These are phyloP conservation scores for Dicyrtomina minuta DNA, from an alignment of 2,888 invertebrate species.

Conservation along the genomic window DNA sequence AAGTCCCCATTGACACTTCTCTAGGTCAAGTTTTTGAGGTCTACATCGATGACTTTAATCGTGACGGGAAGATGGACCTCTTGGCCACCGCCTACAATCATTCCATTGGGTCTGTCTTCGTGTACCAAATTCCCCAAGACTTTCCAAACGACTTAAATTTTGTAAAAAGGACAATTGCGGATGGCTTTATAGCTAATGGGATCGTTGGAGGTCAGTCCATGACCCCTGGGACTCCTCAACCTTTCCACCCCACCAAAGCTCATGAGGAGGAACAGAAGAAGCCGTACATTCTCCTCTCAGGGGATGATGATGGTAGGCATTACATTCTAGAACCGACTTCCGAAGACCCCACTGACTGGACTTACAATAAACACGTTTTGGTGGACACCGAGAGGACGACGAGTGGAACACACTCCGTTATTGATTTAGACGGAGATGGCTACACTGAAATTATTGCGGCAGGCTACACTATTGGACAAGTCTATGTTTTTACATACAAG, in stretches of 20 bases:
- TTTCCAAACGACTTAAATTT: conserved; percentile 43
- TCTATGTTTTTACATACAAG: conserved; percentile 53
- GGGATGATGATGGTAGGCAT: conserved; percentile 55
- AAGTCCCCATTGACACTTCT: conserved; percentile 48
- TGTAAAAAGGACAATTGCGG: conserved; percentile 48
- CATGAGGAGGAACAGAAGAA: conserved; percentile 47
- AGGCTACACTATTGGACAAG: conserved; percentile 45
- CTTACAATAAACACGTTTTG: conserved; percentile 52
- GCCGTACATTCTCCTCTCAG: conserved; percentile 54
- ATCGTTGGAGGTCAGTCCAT: conserved; percentile 53
- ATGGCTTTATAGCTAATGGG: conserved; percentile 52
- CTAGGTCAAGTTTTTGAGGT: conserved; percentile 54
- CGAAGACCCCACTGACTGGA: conserved; percentile 53
- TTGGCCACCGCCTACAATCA: conserved; percentile 53
- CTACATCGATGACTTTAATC: conserved; percentile 53
- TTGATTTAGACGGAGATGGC: conserved; percentile 55
- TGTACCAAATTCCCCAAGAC: conserved; percentile 53
- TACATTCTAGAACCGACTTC: conserved; percentile 53
- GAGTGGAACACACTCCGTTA: conserved; percentile 50
- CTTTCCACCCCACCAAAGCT: conserved; percentile 53
- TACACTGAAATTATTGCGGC: conserved; percentile 54
- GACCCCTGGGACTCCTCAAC: conserved; percentile 54
- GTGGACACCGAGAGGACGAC: conserved; percentile 53
- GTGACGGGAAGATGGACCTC: conserved; percentile 53
- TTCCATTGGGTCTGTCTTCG: conserved; percentile 50